Evolutionary conservation across 1,140 invertebrate species (phyloP), one percentile per base, ranked within the genome.

Genomic region (Melitaea cinxia): DNA sequence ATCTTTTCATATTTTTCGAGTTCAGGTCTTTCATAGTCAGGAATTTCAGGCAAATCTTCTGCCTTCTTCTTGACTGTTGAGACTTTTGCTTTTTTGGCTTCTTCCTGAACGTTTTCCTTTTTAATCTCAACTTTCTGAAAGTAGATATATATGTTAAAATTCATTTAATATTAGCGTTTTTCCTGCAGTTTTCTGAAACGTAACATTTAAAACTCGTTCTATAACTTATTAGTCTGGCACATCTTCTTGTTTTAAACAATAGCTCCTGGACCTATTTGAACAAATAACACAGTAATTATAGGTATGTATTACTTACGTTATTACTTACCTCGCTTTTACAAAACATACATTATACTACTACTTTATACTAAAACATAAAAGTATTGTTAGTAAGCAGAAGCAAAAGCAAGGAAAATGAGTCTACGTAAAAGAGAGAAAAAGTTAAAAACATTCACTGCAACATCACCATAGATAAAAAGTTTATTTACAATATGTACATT

Each of bases 31-130:
- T 93, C 93, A 68, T 93, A 93, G 64, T 96, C 95, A 10, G 95
- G 93, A 69, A 96, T 96, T 82, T 95, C 94, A n/a, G 94, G 94
- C 54, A 95, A 91, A 19, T 95, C 92, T 69, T 93, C 94, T 52
- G 94, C 94, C 80, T 89, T 89, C 78, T 89, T 89, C 60, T 84
- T 89, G 10, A 84, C 75, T 10, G 78, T 75, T 12, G 82, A 79
- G 3, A 86, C 72, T 62, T 91, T 91, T 17, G 86, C 87, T 37
- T 91, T 91, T 61, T 91, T 89, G 1, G 70, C 85, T 78, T 88
- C 83, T 77, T 80, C 81, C 65, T 88, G 80, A 4, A 89, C 77
- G 30, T 80, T 80, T 65, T 89, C 82, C 83, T 89, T 78, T 72
- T 91, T 86, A 7, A 84, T 53, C 54, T 80, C 85, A 33, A 85